phyloP scores from a whole-genome alignment of 2,888 invertebrate species.

The Anaspis maculata region DNA sequence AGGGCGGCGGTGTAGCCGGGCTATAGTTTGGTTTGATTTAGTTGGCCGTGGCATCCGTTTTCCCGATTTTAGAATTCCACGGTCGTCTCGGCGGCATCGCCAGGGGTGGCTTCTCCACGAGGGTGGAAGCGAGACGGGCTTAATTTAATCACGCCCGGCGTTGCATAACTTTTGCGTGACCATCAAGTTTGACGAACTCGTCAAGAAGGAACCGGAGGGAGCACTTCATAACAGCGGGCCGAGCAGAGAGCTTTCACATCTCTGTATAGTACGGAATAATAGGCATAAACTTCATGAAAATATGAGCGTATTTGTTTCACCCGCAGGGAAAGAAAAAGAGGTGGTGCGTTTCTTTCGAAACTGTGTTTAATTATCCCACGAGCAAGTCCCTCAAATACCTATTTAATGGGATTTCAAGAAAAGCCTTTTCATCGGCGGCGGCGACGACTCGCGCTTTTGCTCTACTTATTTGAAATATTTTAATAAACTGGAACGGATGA shows the following conservation, averaged over 20 bases:
- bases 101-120: too few species aligned
- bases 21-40: too few species aligned
- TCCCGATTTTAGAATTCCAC: too few species aligned
- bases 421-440: conserved; percentile 11
- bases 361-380: conserved; percentile 11
- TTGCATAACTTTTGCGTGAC: conserved; percentile 17
- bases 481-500: conserved; percentile 15
- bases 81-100: conserved; percentile 2
- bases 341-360: conserved; percentile 15
- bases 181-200: conserved; percentile 10
- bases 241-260: conserved; percentile 2
- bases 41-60: too few species aligned
- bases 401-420: conserved; percentile 19
- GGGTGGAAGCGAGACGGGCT: conserved; percentile 10
- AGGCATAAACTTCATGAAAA: too few species aligned
- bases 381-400: conserved; percentile 13
- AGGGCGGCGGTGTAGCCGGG: too few species aligned
- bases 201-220: conserved; percentile 9
- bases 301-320: too few species aligned
- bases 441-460: neutral
- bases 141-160: conserved; percentile 19
- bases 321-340: neutral
- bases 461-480: conserved; percentile 16
- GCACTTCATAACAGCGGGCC: conserved; percentile 6
- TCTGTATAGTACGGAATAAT: too few species aligned